Percentiles rank a stretch among this genome's conserved stretches.
Conservation (phyloP, 2,113 vertebrate species). For the Ceratotherium simum region DNA sequence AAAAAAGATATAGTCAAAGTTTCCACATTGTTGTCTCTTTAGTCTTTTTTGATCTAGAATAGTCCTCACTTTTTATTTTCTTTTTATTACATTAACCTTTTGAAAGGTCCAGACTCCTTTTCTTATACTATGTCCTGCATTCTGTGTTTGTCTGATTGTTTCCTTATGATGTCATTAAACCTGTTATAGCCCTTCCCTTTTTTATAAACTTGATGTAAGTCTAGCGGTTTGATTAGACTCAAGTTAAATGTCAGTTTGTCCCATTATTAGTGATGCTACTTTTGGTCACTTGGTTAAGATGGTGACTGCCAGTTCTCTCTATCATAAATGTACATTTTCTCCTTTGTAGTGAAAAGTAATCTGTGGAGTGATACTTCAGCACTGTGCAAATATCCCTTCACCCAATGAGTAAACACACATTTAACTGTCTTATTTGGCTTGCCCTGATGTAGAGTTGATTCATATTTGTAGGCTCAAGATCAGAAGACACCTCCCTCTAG, state of each 20-base stretch:
- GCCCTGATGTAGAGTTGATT: not conserved
- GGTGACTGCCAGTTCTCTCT: not conserved
- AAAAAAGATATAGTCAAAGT: not conserved
- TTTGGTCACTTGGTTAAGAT: not conserved
- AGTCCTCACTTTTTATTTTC: not conserved
- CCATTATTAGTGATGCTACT: not conserved
- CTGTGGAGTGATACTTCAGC: not conserved
- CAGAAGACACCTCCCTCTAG: slow-evolving; percentile 14
- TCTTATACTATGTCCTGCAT: not conserved
- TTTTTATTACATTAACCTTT: slow-evolving; percentile 12
- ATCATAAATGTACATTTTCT: not conserved
- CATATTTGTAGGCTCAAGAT: not conserved
- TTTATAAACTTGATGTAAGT: slow-evolving; percentile 6
- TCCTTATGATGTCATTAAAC: not conserved
- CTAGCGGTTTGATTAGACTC: slow-evolving; percentile 4
- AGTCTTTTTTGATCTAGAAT: not conserved
- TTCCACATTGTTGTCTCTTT: not conserved
- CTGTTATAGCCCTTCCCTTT: not conserved
- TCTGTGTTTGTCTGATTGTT: not conserved
- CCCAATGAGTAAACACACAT: not conserved
- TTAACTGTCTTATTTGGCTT: not conserved
- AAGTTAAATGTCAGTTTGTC: slow-evolving; percentile 9
- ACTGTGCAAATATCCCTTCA: not conserved
- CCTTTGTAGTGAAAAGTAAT: not conserved
- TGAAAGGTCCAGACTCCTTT: not conserved